Percentiles rank a stretch among this genome's conserved stretches.
Conservation (phyloP, 2,113 vertebrate genomes). For the Promerops cafer region DNA sequence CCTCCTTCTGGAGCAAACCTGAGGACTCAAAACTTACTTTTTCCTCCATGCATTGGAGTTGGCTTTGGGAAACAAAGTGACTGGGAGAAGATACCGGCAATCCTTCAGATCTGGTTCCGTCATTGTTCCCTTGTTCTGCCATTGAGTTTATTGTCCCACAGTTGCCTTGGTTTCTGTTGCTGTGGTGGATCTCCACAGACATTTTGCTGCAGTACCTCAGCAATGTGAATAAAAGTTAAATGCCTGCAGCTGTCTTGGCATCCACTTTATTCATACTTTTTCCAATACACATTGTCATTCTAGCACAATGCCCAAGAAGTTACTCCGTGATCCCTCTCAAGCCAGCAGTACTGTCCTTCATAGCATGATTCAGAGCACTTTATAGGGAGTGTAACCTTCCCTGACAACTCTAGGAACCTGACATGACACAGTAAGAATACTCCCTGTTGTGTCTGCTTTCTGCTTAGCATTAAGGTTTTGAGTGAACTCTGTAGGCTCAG, state of each 20-base stretch:
- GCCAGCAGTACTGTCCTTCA: background rate
- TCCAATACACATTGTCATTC: background rate
- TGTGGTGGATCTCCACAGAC: background rate
- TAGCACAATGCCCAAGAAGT: background rate
- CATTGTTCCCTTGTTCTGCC: background rate
- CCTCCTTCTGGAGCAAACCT: background rate
- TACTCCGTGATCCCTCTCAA: background rate
- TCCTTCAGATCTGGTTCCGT: rapidly evolving
- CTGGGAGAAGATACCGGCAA: background rate
- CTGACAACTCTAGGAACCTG: background rate
- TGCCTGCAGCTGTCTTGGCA: background rate
- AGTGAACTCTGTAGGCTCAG: background rate
- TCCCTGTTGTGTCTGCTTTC: background rate
- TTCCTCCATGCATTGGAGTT: rapidly evolving
- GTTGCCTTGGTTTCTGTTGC: background rate
- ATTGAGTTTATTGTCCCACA: background rate
- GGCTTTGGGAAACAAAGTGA: rapidly evolving
- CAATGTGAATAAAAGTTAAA: background rate
- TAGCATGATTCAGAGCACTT: background rate
- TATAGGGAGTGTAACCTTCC: background rate
- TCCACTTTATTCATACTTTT: rapidly evolving
- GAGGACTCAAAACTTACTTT: background rate
- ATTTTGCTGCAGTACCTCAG: background rate
- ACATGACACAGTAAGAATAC: background rate
- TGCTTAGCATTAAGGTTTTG: background rate